Percentiles rank a stretch among this genome's conserved stretches.
Conservation (phyloP, 2,113 vertebrate genomes). For the Catagonus wagneri region DNA sequence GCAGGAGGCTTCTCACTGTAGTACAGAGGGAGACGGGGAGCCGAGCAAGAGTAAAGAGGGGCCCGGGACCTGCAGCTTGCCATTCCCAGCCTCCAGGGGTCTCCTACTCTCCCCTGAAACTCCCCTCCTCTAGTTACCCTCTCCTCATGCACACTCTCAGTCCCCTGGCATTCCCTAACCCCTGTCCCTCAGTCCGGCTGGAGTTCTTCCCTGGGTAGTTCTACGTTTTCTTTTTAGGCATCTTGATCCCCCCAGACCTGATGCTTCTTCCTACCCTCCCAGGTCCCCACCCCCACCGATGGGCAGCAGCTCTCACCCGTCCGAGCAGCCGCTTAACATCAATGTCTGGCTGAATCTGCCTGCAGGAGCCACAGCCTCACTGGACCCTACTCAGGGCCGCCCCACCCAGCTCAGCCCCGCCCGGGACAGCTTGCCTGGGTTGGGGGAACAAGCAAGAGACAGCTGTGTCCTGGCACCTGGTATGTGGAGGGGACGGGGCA, state of each 20-base stretch:
- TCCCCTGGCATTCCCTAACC: background rate
- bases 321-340: slow-evolving; percentile 34
- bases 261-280: background rate
- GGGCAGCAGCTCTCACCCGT: slow-evolving; percentile 61
- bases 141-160: background rate
- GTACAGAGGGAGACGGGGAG: background rate
- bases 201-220: background rate
- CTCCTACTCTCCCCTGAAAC: background rate
- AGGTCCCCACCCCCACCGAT: background rate
- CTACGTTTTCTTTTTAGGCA: background rate
- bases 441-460: background rate
- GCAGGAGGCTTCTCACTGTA: background rate
- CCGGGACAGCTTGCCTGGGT: background rate
- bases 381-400: background rate
- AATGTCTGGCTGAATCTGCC: slow-evolving; percentile 29
- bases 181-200: background rate
- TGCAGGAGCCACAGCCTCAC: background rate
- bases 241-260: background rate
- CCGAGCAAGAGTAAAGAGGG: background rate
- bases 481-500: background rate
- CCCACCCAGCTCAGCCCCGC: slow-evolving; percentile 42
- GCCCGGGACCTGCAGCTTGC: background rate
- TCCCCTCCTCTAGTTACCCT: background rate
- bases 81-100: background rate
- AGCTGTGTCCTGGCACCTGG: slow-evolving; percentile 72